These are phyloP conservation scores for Apogon hyalosoma DNA, from an alignment of 2,797 vertebrate genomes.

Conservation along the genomic window DNA sequence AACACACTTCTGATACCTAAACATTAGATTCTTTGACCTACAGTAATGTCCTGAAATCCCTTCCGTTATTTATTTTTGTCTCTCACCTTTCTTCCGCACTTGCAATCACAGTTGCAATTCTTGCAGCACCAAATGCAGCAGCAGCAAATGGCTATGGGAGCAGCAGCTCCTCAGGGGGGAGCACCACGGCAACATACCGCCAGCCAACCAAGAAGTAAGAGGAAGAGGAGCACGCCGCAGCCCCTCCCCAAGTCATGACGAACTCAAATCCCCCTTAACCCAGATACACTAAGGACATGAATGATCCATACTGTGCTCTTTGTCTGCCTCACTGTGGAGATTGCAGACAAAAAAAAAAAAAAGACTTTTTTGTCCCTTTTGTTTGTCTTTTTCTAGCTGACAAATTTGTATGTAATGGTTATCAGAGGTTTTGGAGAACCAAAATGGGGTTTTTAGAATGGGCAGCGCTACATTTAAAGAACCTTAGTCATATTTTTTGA, in stretches of 20 bases:
- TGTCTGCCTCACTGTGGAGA: slow-evolving; percentile 72
- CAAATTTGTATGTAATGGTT: slow-evolving; percentile 75
- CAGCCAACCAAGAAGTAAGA: slow-evolving; percentile 98
- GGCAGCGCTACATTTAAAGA: slow-evolving; percentile 64
- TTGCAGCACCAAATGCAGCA: slow-evolving; percentile 93
- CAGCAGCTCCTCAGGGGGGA: slow-evolving; percentile 85
- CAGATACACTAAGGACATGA: slow-evolving; percentile 62
- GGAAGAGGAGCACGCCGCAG: slow-evolving; percentile 89
- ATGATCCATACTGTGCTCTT: slow-evolving; percentile 81
- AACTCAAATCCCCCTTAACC: slow-evolving; percentile 41
- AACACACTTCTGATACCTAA: neutral
- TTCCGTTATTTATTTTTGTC: slow-evolving; percentile 42
- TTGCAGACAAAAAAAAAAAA: slow-evolving; percentile 58
- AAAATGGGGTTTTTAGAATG: slow-evolving; percentile 69
- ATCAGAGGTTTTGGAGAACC: slow-evolving; percentile 72
- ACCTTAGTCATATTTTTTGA: slow-evolving; percentile 76
- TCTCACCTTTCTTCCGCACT: slow-evolving; percentile 38
- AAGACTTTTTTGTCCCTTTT: slow-evolving; percentile 46
- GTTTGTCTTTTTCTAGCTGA: slow-evolving; percentile 80
- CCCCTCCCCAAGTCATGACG: slow-evolving; percentile 88
- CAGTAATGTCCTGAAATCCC: slow-evolving; percentile 17
- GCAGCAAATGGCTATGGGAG: slow-evolving; percentile 96
- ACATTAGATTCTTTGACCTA: slow-evolving; percentile 7
- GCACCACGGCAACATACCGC: slow-evolving; percentile 90
- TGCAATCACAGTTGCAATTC: slow-evolving; percentile 91